Base-by-base conservation (phyloP, 2,113 vertebrate species). In the Rhinolophus ferrumequinum region DNA sequence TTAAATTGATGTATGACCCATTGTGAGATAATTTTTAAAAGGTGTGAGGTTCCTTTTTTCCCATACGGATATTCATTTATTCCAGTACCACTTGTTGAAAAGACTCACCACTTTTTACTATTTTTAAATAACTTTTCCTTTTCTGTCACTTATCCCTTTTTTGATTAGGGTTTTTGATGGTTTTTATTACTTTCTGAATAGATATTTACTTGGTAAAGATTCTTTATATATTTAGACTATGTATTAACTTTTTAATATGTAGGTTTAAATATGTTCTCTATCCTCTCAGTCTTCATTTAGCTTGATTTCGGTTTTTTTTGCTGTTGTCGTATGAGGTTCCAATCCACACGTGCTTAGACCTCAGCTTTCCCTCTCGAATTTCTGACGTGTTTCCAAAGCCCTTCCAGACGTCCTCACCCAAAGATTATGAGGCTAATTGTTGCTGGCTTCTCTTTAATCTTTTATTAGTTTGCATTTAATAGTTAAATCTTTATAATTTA, bases 1-100 rank as follows among this genome's bases (percentile, higher is more conserved):
- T 35, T 28, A 10, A 16, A 8, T 3, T 4, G 56, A 62, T 1
- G 1, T 22, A 14, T 0, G 69, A 4, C 6, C 41, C 16, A 2
- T 1, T n/a, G 2, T 8, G 64, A 30, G 28, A 35, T 10, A 22
- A 26, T n/a, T 77, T 28, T 67, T 15, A 60, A 54, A 21, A 52
- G 33, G 70, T 9, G 8, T 54, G 41, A 72, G 80, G 14, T 62
- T 62, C 19, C 4, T 6, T 33, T 38, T 56, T 19, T 8, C 28
- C 28, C 28, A 9, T 0, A 0, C 2, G 24, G 44, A 50, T 50
- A 50, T 50, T 50, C 30, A 9, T 0, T 30, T 22, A 38, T n/a
- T 58, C 6, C 6, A 24, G 47, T 11, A 26, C 14, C 35, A 15
- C n/a, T 52, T 11, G 22, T 33, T 64, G 30, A 58, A 67, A 60